phyloP scores from a whole-genome alignment of 2,113 vertebrate genomes.

The Orycteropus afer region DNA sequence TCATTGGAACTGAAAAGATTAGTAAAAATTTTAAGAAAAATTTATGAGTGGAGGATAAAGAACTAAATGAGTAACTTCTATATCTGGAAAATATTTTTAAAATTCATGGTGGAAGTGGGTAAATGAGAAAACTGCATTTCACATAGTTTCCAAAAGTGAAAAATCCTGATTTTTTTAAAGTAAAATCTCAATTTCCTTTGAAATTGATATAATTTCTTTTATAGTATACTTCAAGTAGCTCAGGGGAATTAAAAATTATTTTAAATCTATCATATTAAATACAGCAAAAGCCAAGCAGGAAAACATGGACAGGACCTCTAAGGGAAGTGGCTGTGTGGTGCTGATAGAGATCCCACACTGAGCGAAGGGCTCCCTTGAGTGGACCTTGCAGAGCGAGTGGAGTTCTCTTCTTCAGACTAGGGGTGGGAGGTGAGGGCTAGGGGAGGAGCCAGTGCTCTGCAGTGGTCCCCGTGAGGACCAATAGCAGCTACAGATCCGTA shows the following conservation, averaged over 20 bases:
- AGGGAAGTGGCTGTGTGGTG: not conserved
- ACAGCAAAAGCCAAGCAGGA: conserved; percentile 11
- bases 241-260: not conserved
- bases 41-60: conserved; percentile 13
- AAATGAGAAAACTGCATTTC: conserved; percentile 34
- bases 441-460: not conserved
- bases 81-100: not conserved
- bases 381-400: not conserved
- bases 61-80: conserved; percentile 21
- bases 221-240: conserved; percentile 19
- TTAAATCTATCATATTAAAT: conserved; percentile 32
- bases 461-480: not conserved
- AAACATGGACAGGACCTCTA: not conserved
- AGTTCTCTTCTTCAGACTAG: no score
- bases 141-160: conserved; percentile 42
- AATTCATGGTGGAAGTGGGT: conserved; percentile 36
- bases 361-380: not conserved
- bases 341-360: not conserved
- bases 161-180: conserved; percentile 36
- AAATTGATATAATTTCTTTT: conserved; percentile 40
- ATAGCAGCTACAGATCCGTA: not conserved
- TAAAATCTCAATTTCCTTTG: conserved; percentile 37
- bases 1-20: conserved; percentile 51
- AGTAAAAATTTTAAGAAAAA: conserved; percentile 55
- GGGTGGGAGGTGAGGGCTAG: not conserved